Evolutionary conservation across 1,140 invertebrate genomes (phyloP), one percentile per base, ranked within the genome.

Genomic region (Trissolcus basalis): DNA sequence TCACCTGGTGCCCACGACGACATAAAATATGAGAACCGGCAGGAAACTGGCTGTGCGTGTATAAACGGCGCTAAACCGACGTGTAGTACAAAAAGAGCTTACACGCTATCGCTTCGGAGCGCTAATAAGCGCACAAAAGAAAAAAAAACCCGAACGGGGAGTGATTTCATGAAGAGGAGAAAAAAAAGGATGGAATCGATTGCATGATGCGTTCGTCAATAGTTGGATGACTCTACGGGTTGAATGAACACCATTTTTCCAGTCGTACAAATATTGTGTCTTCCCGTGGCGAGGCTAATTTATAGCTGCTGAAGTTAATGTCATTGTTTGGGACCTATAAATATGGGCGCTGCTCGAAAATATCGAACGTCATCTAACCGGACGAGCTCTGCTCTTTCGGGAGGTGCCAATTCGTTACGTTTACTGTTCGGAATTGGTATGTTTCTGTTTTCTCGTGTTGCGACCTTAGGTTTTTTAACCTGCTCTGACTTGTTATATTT

Each of bases 1-100:
- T 77, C 78, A 80, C 74, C 78, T 80, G 74, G 74, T 59, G 73
- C 51, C 61, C 9, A 63, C 61, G 53, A 54, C 73, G 69, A 70
- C 70, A 61, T 73, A 79, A 77, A 74, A 74, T 78, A 78, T 70
- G 70, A 71, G 65, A 56, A 15, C 14, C 47, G 49, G 49, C 54
- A 70, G 50, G 56, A 78, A 64, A 48, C 65, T 64, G 43, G 56
- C 59, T 64, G 50, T 64, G 63, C 55, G 70, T 44, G 59, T 78
- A 70, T 74, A 74, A 78, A 78, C 63, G 70, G 4, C 48, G 43
- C 50, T 58, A 68, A 74, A 74, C 35, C 47, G 65, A 44, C 51
- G 44, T 65, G 50, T 70, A 49, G 45, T 67, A 73, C 56, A 74
- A 74, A 63, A 51, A 61, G 50, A 45, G 49, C 54, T 71, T 71